Base-by-base conservation (phyloP, 1,140 invertebrate genomes). In the Diachasma alloeum region DNA sequence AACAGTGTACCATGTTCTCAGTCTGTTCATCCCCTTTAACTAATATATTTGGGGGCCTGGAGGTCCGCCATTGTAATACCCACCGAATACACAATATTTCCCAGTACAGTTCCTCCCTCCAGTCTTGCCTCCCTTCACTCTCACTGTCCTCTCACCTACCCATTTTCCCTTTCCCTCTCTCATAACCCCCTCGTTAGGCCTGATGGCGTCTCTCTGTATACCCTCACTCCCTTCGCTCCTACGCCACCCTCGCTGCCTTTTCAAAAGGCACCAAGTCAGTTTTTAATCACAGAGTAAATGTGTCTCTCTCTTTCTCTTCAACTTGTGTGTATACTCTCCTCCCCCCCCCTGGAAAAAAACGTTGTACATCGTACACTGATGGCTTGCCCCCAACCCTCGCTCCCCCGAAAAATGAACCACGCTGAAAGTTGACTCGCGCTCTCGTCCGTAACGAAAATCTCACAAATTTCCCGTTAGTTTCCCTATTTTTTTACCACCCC, bases 51-150 rank as follows among this genome's bases (percentile, higher is more conserved):
- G 77, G 67, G 77, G 78, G 79, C 36, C 31, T 11, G 66, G 79
- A 53, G 77, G 74, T 56, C 78, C 78, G 81, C 82, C 80, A 81
- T 82, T 83, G 80, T 83, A 82, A 81, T 84, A 82, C 80, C 74
- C 78, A 81, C 79, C 81, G 76, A 84, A 85, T 84, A 84, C 81
- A 85, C 79, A 84, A 84, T 84, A 84, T 84, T 84, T 81, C 79
- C 78, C 48, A 76, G n/a, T n/a, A n/a, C n/a, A n/a, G 36, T 69
- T 75, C 42, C 56, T 53, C 39, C 48, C 56, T 72, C 36, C 68
- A 76, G 15, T 46, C 63, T 46, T 17, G 8, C 73, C 69, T 71
- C 46, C 72, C 63, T 31, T 75, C 44, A 67, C 39, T 56, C 71
- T 73, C 69, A 74, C 71, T 75, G 19, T 69, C 74, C 72, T 56